Base-by-base conservation (phyloP, 1,140 invertebrate genomes). In the Lordiphosa stackelbergi region DNA sequence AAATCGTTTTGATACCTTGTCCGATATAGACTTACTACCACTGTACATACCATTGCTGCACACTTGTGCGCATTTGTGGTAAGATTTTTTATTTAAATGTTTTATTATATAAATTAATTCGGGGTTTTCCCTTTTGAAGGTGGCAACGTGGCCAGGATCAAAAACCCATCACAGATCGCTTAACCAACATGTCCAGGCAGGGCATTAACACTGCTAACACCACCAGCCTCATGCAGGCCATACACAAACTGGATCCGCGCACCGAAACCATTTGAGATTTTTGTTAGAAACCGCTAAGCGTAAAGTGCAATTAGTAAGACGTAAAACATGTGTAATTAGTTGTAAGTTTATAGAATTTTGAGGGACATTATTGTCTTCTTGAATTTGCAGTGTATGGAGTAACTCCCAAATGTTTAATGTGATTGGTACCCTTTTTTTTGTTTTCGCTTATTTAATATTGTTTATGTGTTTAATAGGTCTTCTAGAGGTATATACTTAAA, bases 11-110 rank as follows among this genome's bases (percentile, higher is more conserved):
- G 90, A 93, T 64, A 91, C 90, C 7, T 89, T 93, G 34, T 92
- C 91, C 81, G 91, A 93, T 69, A 90, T 91, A 38, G 92, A 93
- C 65, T 79, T 93, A 19, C 85, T 92, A 43, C 86, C 91, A 19
- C 89, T 93, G 16, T 93, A 93, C 73, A 89, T 93, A 53, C 92
- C 94, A n/a, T 85, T 95, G 38, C 71, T 95, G 34, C 90, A 94
- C 66, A 89, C 92, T 5, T 92, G 91, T 54, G 90, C 92, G 42
- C 90, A 91, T 62, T 88, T 94, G 47, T 93, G 92, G 89, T 90
- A 59, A 86, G 87, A 24, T n/a, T 8, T 13, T 13, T 4, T 3
- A 0, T 11, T 51, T 36, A 28, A 28, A 35, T 36, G 5, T 6
- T 13, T 4, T 42, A 6, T 5, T 13, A 16, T 16, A 12, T 12